Evolutionary conservation across 1,140 invertebrate genomes (phyloP), one percentile per base, ranked within the genome.

Genomic region (Liolophura sinensis): DNA sequence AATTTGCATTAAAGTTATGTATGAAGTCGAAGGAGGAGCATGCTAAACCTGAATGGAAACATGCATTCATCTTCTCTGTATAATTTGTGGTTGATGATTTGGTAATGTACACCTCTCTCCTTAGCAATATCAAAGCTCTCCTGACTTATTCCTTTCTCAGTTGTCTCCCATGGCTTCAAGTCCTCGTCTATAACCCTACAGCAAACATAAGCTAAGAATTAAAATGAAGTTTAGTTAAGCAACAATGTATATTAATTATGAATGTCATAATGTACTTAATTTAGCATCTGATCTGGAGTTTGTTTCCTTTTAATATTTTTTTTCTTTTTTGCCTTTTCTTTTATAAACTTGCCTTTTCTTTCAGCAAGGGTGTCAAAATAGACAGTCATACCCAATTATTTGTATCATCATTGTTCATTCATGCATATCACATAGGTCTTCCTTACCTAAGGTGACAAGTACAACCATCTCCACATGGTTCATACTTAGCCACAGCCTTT

Each of bases 51-150:
- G 63, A 80, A 80, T 27, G 94, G 94, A 85, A 98, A 98, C 88
- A 96, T 92, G 77, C 96, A 98, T 20, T 90, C 88, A 56, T 87
- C 87, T 64, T 95, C 89, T 50, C 95, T 86, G 78, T 94, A 97
- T 15, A 98, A 82, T 76, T 89, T 88, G 56, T 92, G 88, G 73
- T 91, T 84, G 61, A 94, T 91, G 67, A 96, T 89, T 86, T 97
- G 94, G 84, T 98, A 98, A 62, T 83, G 79, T 1, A 70, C 60
- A 48, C 73, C 73, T 20, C 57, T 63, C 15, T 62, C 59, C 61
- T 71, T 75, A 4, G 89, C 87, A 54, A 78, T 75, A 52, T 89
- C 83, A 70, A 94, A 88, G 76, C 89, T 85, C 71, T 89, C 81
- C 74, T 89, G 86, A 1, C 84, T 88, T 60, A 96, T 92, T 31